phyloP scores from a whole-genome alignment of 2,113 vertebrate genomes.

The Sander lucioperca region DNA sequence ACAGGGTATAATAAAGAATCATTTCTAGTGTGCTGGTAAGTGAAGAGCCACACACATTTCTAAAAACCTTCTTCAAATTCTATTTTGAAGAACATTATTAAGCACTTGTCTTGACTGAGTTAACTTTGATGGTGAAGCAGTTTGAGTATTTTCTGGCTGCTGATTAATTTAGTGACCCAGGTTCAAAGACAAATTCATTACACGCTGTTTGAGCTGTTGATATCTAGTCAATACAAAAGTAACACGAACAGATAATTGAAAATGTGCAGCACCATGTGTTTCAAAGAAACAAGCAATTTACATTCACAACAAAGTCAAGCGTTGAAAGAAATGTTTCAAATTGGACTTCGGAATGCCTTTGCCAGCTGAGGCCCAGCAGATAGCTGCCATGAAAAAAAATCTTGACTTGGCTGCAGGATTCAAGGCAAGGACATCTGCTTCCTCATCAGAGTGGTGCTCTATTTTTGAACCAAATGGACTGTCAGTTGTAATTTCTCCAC shows the following conservation, averaged over 20 bases:
- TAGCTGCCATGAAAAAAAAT: not conserved
- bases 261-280: not conserved
- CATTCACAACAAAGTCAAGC: constrained; percentile 15
- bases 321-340: constrained; percentile 8
- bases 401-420: constrained; percentile 55
- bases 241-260: not conserved
- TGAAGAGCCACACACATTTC: not conserved
- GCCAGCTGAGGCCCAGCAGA: constrained; percentile 23
- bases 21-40: not conserved
- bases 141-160: not conserved
- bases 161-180: not conserved
- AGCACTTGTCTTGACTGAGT: not conserved
- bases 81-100: not conserved
- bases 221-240: not conserved
- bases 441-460: constrained; percentile 74
- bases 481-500: constrained; percentile 61
- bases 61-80: not conserved
- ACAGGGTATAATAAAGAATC: not conserved
- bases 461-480: constrained; percentile 70
- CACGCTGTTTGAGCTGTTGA: not conserved
- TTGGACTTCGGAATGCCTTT: constrained; percentile 34
- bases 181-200: not conserved
- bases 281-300: not conserved
- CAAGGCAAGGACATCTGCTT: constrained; percentile 72
- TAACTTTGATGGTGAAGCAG: too few species aligned